Conservation (phyloP, 2,797 vertebrate species). For the Takifugu rubripes region DNA sequence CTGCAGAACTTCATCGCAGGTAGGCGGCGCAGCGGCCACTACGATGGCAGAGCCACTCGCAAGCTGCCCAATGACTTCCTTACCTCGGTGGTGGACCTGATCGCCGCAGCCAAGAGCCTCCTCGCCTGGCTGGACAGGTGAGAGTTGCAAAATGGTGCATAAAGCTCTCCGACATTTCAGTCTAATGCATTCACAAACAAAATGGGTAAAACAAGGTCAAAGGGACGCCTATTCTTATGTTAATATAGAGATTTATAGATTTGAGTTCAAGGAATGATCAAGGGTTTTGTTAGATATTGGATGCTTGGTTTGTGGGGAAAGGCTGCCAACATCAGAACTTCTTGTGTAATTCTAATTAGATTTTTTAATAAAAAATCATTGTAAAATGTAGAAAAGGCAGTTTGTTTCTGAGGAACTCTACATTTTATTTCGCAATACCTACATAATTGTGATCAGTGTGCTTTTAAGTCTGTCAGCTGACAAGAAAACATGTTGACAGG, state of each 20-base stretch:
- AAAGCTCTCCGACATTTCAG: too few relatives aligned
- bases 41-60: slow-evolving; percentile 90
- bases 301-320: background rate
- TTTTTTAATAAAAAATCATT: too few relatives aligned
- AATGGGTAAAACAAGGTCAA: too few relatives aligned
- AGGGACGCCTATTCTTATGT: background rate
- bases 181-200: too few relatives aligned
- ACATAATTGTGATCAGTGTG: slow-evolving; percentile 9
- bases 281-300: background rate
- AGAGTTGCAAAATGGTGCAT: slow-evolving; percentile 55
- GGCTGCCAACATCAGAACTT: too few relatives aligned
- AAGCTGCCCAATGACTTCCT: slow-evolving; percentile 98
- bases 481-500: slow-evolving; percentile 55
- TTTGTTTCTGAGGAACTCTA: slow-evolving; percentile 16
- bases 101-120: slow-evolving; percentile 97
- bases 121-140: slow-evolving; percentile 99
- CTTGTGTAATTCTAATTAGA: too few relatives aligned
- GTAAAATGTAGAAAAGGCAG: background rate
- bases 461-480: slow-evolving; percentile 52
- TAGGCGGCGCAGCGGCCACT: slow-evolving; percentile 93
- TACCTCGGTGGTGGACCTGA: slow-evolving; percentile 97
- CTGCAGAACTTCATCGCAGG: slow-evolving; percentile 98
- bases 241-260: background rate
- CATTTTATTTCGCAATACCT: too few relatives aligned
- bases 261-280: background rate